A percentile compares a stretch with the other conserved stretches of the same genome.
phyloP scores from a whole-genome alignment of 2,113 vertebrate species.

The Tachysurus vachellii region DNA sequence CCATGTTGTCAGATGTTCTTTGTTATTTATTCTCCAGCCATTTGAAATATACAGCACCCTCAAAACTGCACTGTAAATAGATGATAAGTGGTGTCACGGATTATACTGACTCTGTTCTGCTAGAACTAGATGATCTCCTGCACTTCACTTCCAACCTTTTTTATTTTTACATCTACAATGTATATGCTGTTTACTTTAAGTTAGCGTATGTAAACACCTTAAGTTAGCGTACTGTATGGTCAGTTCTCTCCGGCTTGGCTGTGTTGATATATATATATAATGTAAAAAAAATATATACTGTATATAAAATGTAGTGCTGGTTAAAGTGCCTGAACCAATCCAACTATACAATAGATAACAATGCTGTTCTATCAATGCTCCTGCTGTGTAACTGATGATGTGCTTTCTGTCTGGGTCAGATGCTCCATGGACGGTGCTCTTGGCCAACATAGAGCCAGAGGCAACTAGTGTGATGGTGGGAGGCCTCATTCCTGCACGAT shows the following conservation, averaged over 20 bases:
- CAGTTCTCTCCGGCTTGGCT: too few species aligned
- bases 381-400: constrained; percentile 10
- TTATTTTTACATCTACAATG: neutral
- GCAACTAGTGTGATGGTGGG: constrained; percentile 77
- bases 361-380: neutral
- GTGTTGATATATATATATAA: neutral
- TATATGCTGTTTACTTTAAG: neutral
- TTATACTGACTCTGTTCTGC: neutral
- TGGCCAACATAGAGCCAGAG: constrained; percentile 88
- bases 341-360: neutral
- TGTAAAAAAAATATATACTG: too few species aligned
- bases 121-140: neutral
- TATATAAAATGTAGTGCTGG: neutral
- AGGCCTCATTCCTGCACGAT: constrained; percentile 88
- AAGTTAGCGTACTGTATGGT: neutral
- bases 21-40: neutral
- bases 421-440: constrained; percentile 88
- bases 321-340: neutral
- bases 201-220: neutral
- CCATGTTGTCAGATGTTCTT: neutral
- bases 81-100: neutral
- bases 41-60: neutral
- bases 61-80: constrained; percentile 7
- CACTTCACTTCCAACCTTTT: neutral
- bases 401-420: constrained; percentile 68